Evolutionary conservation across 2,797 vertebrate species (phyloP), one percentile per base, ranked within the genome.

Genomic region (Epinephelus malabaricus): DNA sequence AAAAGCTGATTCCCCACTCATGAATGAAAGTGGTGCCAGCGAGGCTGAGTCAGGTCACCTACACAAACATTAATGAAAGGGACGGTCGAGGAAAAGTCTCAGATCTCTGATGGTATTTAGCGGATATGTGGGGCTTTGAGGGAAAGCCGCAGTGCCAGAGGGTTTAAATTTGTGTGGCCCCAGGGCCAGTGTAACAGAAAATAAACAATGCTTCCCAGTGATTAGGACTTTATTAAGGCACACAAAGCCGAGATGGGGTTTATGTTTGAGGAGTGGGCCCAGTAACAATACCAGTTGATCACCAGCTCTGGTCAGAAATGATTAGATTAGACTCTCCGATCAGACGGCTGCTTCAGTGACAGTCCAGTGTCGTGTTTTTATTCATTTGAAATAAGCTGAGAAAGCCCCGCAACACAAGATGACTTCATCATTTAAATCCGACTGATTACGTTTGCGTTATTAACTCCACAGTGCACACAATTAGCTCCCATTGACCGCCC

Each of bases 81-180:
- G 69, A 69, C 8, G 61, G 63, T 64, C 0, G 61, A 86, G 81
- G 82, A 76, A 77, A 79, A 83, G 76, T 87, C 88, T 86, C 73
- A 74, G 87, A 75, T 92, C 87, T 89, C 82, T 58, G 81, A 14
- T 72, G 91, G 88, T 85, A 84, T 90, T 88, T 75, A 88, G 89
- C 63, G 88, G 90, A 82, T 92, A 87, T 91, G 80, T 65, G 84
- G 69, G 86, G 89, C 92, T 92, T 86, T 90, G 81, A 85, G 63
- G 73, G 69, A 86, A 92, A 92, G 89, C 90, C 83, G 34, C 81
- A 75, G 67, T 64, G 80, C 87, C 84, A 84, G 71, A 85, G 86
- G 89, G 90, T 94, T 95, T 92, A 85, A 80, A 87, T 94, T 82
- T 92, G 92, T 93, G 93, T 93, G 93, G 90, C 91, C 87, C 84